These are phyloP conservation scores for Capricornis sumatraensis DNA, from an alignment of 2,113 vertebrate genomes.

Conservation along the genomic window DNA sequence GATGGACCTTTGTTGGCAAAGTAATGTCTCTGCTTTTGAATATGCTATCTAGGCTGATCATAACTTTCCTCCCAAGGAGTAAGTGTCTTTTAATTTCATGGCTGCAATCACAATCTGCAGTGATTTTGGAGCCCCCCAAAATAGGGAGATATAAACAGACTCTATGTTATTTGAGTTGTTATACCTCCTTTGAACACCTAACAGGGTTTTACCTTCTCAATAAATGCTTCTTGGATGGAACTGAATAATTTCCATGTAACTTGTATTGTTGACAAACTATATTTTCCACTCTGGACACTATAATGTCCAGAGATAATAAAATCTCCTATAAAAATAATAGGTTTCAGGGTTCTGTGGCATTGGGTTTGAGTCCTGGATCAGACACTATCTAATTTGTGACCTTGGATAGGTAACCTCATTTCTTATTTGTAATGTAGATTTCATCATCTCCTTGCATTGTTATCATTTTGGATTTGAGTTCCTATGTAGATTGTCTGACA, in stretches of 20 bases:
- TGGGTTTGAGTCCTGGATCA: background rate
- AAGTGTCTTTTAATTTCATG: too few species aligned
- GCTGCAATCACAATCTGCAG: too few species aligned
- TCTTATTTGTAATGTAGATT: background rate
- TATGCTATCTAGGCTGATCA: too few species aligned
- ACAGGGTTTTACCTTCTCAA: background rate
- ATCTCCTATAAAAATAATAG: background rate
- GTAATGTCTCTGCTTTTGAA: too few species aligned
- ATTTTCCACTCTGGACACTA: background rate
- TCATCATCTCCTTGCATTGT: background rate
- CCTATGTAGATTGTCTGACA: background rate
- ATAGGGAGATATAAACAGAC: background rate
- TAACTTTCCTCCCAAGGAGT: too few species aligned
- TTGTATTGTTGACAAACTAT: background rate
- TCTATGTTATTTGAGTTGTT: background rate
- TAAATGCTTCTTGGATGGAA: conserved; percentile 6
- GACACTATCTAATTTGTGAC: background rate
- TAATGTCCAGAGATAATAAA: background rate
- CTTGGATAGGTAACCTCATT: background rate
- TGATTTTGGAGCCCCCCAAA: too few species aligned
- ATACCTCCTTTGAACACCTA: background rate
- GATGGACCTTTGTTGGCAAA: too few species aligned
- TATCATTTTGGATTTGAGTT: background rate
- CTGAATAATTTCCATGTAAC: background rate
- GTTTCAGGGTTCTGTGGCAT: background rate